Evolutionary conservation across 2,113 vertebrate genomes (phyloP), one percentile per base, ranked within the genome.

Genomic region (Coracopsis vasa): DNA sequence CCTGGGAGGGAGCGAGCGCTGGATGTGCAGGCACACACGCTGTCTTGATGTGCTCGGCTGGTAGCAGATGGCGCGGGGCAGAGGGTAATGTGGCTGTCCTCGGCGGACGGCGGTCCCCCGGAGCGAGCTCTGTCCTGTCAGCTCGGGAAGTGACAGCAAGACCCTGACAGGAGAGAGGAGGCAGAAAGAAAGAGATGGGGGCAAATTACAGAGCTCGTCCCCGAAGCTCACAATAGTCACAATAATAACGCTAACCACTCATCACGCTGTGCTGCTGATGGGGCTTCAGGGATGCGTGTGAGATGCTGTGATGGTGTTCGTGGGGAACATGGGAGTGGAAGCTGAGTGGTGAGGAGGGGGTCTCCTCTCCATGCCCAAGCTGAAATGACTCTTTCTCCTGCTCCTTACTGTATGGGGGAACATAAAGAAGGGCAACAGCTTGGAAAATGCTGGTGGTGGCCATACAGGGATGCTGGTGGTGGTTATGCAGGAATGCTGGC

Each of bases 21-120:
- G 88, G 58, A 8, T 75, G 90, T 80, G 86, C 37, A 6, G 1
- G 31, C 18, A 6, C 60, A 33, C 50, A 23, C 41, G 74, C 70
- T 47, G 71, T 18, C 87, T 35, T 61, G 87, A 61, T 72, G 88
- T 17, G 86, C 94, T 72, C 19, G 89, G 94, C 94, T 80, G 94
- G 81, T 35, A 41, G 96, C 97, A 97, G 95, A 88, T 95, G 97
- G 94, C 33, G 31, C 15, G 20, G 95, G 95, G 95, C 96, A 95
- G 79, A 92, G 92, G 94, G 73, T 92, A 37, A 94, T 53, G 14
- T 35, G 90, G 60, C 91, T 92, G 94, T 90, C 91, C 96, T 92
- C 78, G 0, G 93, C 4, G 80, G 58, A 41, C 41, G 12, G 39
- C 16, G 2, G 29, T n/a, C 61, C 89, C 92, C 88, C 2, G 18